phyloP scores from a whole-genome alignment of 1,140 invertebrate genomes.

The Drosophila arizonae region DNA sequence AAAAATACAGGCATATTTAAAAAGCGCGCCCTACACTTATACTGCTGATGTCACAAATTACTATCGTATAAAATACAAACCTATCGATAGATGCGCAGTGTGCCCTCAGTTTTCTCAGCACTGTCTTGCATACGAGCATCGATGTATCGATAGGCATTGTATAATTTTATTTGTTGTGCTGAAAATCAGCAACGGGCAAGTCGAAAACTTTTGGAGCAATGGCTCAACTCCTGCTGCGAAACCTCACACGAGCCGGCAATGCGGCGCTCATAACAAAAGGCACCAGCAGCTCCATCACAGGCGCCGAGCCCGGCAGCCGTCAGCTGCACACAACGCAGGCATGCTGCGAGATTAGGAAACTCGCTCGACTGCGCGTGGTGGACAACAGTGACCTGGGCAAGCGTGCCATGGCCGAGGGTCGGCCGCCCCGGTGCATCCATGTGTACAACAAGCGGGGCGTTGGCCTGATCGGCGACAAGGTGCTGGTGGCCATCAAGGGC shows the following conservation, averaged over 20 bases:
- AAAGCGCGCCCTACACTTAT: neutral
- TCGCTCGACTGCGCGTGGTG: slow-evolving; percentile 93
- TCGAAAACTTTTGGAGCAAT: slow-evolving; percentile 11
- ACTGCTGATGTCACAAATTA: neutral
- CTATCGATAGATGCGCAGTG: slow-evolving; percentile 17
- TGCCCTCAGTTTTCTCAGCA: neutral
- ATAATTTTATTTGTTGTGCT: slow-evolving; percentile 43
- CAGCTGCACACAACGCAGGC: slow-evolving; percentile 85
- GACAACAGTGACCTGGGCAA: slow-evolving; percentile 98
- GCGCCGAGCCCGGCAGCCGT: slow-evolving; percentile 9
- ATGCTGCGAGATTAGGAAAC: slow-evolving; percentile 86
- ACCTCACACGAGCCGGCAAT: slow-evolving; percentile 22
- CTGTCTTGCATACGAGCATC: neutral
- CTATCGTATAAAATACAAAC: neutral
- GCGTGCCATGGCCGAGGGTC: slow-evolving; percentile 95
- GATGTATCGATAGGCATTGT: slow-evolving; percentile 40
- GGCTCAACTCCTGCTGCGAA: slow-evolving; percentile 38
- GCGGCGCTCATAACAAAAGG: slow-evolving; percentile 17
- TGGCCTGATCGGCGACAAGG: slow-evolving; percentile 89
- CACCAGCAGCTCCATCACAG: slow-evolving; percentile 28
- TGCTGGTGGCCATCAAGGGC: slow-evolving; percentile 97
- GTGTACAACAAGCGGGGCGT: slow-evolving; percentile 91
- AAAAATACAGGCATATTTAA: neutral
- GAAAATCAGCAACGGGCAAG: slow-evolving; percentile 12
- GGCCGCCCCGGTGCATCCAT: slow-evolving; percentile 94